Evolutionary conservation across 1,140 invertebrate genomes (phyloP).

Genomic region (Microplitis demolitor): DNA sequence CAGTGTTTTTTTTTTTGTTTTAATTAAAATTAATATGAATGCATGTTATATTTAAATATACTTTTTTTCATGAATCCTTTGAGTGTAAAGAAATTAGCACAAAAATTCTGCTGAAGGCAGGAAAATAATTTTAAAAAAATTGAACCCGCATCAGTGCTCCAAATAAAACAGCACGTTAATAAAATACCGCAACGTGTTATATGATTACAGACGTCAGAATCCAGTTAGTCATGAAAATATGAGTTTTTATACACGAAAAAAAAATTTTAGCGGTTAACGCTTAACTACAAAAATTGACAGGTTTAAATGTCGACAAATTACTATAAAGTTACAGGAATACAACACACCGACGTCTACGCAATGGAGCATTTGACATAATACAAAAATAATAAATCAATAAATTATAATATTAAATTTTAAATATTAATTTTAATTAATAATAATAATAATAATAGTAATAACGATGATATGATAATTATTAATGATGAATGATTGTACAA

Average conservation of each 20-base stretch:
- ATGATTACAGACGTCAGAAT: slow-evolving; percentile 22
- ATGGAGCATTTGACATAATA: slow-evolving; percentile 10
- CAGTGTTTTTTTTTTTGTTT: background rate
- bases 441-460: background rate
- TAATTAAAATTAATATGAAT: background rate
- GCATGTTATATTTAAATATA: background rate
- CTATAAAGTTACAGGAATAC: background rate
- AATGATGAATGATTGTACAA: slow-evolving; percentile 12
- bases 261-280: background rate
- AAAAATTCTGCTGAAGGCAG: background rate
- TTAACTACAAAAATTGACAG: background rate
- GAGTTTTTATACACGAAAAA: slow-evolving; percentile 14
- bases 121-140: background rate
- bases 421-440: background rate
- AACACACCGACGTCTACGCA: background rate
- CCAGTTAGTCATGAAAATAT: slow-evolving; percentile 19
- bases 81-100: background rate
- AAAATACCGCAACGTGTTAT: slow-evolving; percentile 19
- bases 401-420: background rate
- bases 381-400: background rate
- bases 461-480: background rate
- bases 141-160: slow-evolving; percentile 11
- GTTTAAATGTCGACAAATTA: background rate
- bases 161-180: slow-evolving; percentile 6
- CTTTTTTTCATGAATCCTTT: background rate